A percentile compares a stretch with the other conserved stretches of the same genome.
These are phyloP conservation scores for Lophura nycthemera DNA, from an alignment of 2,113 vertebrate species.

Conservation along the genomic window DNA sequence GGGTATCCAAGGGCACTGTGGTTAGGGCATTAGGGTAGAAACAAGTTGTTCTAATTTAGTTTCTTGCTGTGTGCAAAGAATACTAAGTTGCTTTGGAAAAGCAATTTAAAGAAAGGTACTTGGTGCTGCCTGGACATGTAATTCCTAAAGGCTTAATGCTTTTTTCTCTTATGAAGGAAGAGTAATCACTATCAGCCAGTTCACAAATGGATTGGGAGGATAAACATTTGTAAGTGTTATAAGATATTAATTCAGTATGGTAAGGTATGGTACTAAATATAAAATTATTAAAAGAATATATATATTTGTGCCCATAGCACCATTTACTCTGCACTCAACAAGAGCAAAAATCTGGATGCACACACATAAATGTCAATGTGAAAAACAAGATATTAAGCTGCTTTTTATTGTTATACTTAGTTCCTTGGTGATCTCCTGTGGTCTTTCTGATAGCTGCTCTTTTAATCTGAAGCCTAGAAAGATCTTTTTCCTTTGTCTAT, in stretches of 20 bases:
- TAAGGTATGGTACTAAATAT: not conserved
- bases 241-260: not conserved
- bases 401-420: not conserved
- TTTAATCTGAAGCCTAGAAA: not conserved
- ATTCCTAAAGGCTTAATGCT: not conserved
- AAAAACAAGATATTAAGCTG: not conserved
- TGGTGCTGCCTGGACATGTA: not conserved
- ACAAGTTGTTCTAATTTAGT: not conserved
- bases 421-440: not conserved
- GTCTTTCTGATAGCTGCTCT: not conserved
- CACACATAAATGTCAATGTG: not conserved
- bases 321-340: not conserved
- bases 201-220: not conserved
- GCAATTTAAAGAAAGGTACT: not conserved
- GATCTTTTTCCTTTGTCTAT: not conserved
- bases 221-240: not conserved
- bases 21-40: not conserved
- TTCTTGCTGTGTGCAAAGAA: not conserved
- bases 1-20: not conserved
- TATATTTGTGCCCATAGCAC: not conserved
- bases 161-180: too few species aligned
- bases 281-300: not conserved
- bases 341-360: not conserved
- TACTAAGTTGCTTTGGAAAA: not conserved
- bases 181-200: too few species aligned